phyloP scores from a whole-genome alignment of 2,888 invertebrate species.

The Patella pellucida region DNA sequence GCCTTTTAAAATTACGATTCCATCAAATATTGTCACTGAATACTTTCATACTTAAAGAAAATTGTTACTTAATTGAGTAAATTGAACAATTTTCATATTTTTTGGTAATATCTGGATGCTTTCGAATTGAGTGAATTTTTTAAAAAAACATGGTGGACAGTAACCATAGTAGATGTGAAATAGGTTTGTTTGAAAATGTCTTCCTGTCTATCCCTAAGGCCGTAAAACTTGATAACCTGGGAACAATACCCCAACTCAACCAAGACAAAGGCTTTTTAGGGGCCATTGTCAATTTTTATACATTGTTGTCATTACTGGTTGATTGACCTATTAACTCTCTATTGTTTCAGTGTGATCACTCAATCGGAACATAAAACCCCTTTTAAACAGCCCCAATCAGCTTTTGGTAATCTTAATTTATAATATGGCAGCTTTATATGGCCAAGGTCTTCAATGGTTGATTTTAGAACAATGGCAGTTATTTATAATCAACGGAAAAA shows the following conservation, averaged over 20 bases:
- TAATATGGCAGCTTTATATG: slow-evolving; percentile 4
- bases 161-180: too few species aligned
- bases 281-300: slow-evolving; percentile 7
- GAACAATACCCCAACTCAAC: neutral
- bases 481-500: too few species aligned
- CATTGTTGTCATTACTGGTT: neutral
- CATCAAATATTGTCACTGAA: too few species aligned
- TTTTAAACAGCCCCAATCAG: neutral
- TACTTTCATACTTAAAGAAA: too few species aligned
- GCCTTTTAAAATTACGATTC: too few species aligned
- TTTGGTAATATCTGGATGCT: too few species aligned
- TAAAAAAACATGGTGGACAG: too few species aligned
- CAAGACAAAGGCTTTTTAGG: slow-evolving; percentile 8
- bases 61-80: too few species aligned
- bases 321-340: slow-evolving; percentile 2
- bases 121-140: too few species aligned
- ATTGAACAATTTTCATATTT: too few species aligned
- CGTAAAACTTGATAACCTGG: neutral
- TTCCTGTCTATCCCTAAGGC: neutral
- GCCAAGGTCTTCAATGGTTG: neutral
- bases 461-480: too few species aligned
- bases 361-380: neutral
- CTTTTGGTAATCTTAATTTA: slow-evolving; percentile 6
- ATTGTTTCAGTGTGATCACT: neutral
- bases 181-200: too few species aligned